Base-by-base conservation (phyloP, 2,888 invertebrate species). In the Ophion obscuratus region DNA sequence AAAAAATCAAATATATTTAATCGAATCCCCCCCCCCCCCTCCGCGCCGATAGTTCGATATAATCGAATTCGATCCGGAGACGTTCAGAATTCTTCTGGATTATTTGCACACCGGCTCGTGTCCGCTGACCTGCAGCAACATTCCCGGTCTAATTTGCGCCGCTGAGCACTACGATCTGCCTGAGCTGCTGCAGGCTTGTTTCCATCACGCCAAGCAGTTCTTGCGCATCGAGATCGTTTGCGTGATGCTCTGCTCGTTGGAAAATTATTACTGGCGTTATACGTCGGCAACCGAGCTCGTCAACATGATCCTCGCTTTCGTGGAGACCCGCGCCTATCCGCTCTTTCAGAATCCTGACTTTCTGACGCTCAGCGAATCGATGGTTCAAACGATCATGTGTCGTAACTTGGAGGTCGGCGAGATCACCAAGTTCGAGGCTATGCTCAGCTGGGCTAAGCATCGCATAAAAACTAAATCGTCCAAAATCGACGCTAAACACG, bases 231-330 rank as follows among this genome's bases (percentile, higher is more conserved):
- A 98, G 95, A 97, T 98, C 92, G 98, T 97, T n/a, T 98, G 98
- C 94, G 96, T 97, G 88, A 98, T 98, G 98, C 95, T 98, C 81
- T 97, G 97, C 94, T 97, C 98, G 66, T 95, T 98, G 93, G 98
- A 98, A 94, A 98, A 98, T 94, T 98, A 98, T 94, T 98, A 98
- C 94, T 98, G 98, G 98, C 96, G 98, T 87, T 98, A 98, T 94
- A 98, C 98, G 57, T 98, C 98, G 82, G 98, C 98, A 70, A 97
- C 98, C 40, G 98, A 98, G 94, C 95, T 98, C 91, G 98, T 98
- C 88, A 98, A 98, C 94, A 98, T 98, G 98, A 98, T 98, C 90
- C 95, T 98, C 86, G 97, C 97, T 31, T 98, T 97, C 94, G 97
- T 97, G 73, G 98, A 98, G 94, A 97, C 97, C 86, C 96, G 98